phyloP scores from a whole-genome alignment of 2,888 invertebrate genomes.

The Heliconius hortense region DNA sequence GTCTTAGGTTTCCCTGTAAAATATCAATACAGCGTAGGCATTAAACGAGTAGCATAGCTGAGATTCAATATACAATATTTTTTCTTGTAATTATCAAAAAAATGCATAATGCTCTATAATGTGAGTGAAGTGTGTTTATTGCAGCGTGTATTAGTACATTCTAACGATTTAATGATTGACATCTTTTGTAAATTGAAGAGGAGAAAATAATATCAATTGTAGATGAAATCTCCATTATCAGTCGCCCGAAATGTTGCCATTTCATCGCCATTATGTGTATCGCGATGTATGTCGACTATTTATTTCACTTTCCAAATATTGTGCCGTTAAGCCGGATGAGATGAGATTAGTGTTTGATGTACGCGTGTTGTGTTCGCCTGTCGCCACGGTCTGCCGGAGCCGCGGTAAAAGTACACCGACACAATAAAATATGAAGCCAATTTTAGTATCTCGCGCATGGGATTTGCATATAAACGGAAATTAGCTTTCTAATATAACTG shows the following conservation, averaged over 20 bases:
- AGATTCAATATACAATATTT: no score
- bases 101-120: not conserved
- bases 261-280: constrained; percentile 9
- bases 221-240: constrained; percentile 19
- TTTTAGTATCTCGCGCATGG: constrained; percentile 39
- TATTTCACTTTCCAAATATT: constrained; percentile 22
- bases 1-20: no score
- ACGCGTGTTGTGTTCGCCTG: not conserved
- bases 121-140: not conserved
- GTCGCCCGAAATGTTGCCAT: not conserved
- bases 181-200: not conserved
- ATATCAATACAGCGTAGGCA: no score
- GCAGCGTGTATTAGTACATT: not conserved
- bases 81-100: no score
- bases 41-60: no score
- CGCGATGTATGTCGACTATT: not conserved
- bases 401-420: constrained; percentile 29
- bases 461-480: constrained; percentile 69
- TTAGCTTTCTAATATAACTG: constrained; percentile 68
- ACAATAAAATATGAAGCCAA: constrained; percentile 31
- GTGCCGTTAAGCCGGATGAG: constrained; percentile 27
- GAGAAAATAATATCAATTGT: constrained; percentile 15
- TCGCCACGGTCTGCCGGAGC: constrained; percentile 21
- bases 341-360: constrained; percentile 21
- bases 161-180: not conserved